Evolutionary conservation across 2,888 invertebrate species (phyloP).

Genomic region (Mythimna ferrago): DNA sequence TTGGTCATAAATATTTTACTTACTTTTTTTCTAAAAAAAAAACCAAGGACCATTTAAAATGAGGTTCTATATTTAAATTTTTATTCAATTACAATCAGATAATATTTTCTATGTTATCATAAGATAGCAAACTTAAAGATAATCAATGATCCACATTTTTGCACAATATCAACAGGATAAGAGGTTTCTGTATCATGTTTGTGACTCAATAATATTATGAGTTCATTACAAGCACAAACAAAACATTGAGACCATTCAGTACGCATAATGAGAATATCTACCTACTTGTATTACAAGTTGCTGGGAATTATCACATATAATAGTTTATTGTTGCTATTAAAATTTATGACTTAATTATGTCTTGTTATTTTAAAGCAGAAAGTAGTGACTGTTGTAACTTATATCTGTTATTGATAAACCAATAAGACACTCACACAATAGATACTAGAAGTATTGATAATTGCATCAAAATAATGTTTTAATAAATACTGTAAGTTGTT

Average conservation of each 20-base stretch:
- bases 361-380: conserved; percentile 16
- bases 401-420: background rate
- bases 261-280: conserved; percentile 23
- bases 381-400: conserved; percentile 20
- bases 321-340: conserved; percentile 24
- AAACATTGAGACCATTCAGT: conserved; percentile 46
- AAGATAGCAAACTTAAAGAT: background rate
- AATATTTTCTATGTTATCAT: background rate
- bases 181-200: background rate
- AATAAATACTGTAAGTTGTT: no score
- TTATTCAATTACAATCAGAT: background rate
- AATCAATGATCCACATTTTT: conserved; percentile 36
- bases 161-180: conserved; percentile 31
- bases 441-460: background rate
- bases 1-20: background rate
- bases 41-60: background rate
- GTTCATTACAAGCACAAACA: conserved; percentile 20
- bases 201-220: conserved; percentile 38
- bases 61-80: background rate
- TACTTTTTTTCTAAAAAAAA: no score
- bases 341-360: conserved; percentile 26
- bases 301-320: conserved; percentile 21
- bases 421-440: background rate
- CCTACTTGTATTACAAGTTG: conserved; percentile 10
- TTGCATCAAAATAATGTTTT: no score